phyloP scores from a whole-genome alignment of 1,140 invertebrate species.

The Bombus confusus region DNA sequence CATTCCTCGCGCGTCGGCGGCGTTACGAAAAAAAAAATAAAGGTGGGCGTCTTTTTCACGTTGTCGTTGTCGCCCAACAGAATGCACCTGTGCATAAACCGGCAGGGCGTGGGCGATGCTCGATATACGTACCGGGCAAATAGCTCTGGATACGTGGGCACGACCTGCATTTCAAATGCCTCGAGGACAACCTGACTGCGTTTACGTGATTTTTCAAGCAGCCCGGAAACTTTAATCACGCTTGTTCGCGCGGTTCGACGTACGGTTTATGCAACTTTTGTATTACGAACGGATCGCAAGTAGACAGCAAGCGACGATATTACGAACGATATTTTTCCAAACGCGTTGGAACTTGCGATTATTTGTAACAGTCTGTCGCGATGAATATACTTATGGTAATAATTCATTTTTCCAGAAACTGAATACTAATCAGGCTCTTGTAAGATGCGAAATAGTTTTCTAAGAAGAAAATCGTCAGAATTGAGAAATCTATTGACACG shows the following conservation, averaged over 20 bases:
- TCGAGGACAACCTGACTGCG: conserved; percentile 24
- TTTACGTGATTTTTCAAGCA: conserved; percentile 8
- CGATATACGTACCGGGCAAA: conserved; percentile 21
- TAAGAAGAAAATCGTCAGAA: neutral
- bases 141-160: conserved; percentile 22
- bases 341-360: no score
- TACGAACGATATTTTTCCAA: no score
- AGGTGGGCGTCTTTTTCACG: conserved; percentile 58
- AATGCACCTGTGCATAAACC: conserved; percentile 50
- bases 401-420: neutral
- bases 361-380: no score
- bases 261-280: neutral
- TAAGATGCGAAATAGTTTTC: neutral
- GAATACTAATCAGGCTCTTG: no score
- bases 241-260: neutral
- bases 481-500: neutral
- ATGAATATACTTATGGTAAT: no score
- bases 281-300: neutral
- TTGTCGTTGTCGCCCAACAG: conserved; percentile 1
- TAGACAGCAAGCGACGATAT: no score
- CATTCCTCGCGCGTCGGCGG: conserved; percentile 63
- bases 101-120: conserved; percentile 35
- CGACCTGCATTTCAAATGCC: conserved; percentile 35
- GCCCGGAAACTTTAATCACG: conserved; percentile 2
- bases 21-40: conserved; percentile 25